Conservation (phyloP, 2,113 vertebrate genomes). For the Menura novaehollandiae region DNA sequence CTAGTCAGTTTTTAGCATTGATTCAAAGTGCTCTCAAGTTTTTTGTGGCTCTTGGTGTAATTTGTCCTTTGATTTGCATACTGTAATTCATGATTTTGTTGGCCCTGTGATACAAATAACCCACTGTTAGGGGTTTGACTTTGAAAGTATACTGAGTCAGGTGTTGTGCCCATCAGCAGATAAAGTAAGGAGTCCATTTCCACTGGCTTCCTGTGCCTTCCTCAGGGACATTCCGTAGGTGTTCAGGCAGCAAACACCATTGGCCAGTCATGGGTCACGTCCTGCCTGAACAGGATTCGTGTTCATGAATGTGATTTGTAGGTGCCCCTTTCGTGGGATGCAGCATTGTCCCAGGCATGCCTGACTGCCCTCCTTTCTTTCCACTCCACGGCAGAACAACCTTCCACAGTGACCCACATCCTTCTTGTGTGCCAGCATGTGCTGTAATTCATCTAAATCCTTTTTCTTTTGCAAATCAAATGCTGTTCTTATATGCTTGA, state of each 20-base stretch:
- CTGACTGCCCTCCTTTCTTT: background rate
- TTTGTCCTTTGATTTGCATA: background rate
- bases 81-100: background rate
- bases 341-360: background rate
- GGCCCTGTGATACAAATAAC: background rate
- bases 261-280: background rate
- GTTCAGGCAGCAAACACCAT: background rate
- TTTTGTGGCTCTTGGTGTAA: background rate
- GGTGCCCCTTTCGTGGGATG: background rate
- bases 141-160: background rate
- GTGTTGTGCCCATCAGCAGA: background rate
- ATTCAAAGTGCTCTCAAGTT: background rate
- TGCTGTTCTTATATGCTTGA: background rate
- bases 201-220: background rate
- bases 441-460: background rate
- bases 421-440: background rate
- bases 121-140: fast-evolving
- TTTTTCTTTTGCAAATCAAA: background rate
- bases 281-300: background rate
- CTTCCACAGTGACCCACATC: background rate
- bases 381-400: background rate
- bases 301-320: background rate
- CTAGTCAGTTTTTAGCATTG: background rate
- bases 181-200: background rate
- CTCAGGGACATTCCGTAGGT: fast-evolving